phyloP scores from a whole-genome alignment of 2,888 invertebrate genomes.

The Tridacna crocea region DNA sequence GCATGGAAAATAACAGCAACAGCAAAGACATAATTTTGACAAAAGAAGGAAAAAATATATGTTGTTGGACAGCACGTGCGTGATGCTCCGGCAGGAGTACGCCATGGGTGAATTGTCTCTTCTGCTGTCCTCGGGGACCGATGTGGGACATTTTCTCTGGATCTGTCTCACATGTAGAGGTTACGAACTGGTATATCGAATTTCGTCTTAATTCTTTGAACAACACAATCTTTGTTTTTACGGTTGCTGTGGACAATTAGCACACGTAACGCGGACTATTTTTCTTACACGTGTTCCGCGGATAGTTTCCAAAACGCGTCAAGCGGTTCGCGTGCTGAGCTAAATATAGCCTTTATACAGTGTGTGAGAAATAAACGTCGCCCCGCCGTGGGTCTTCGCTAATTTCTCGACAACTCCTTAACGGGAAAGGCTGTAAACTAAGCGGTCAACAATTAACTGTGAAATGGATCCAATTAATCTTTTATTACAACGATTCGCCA shows the following conservation, averaged over 20 bases:
- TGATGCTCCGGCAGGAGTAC: not conserved
- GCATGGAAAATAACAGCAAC: not conserved
- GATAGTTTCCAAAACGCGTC: constrained; percentile 35
- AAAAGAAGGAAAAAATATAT: too few species aligned
- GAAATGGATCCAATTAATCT: constrained; percentile 57
- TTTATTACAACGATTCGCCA: constrained; percentile 46
- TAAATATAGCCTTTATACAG: constrained; percentile 50
- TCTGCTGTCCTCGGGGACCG: not conserved
- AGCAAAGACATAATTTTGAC: not conserved
- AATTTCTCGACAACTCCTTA: constrained; percentile 34
- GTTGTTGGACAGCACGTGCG: not conserved
- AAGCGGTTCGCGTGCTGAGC: constrained; percentile 52
- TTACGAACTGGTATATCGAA: not conserved
- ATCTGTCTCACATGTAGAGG: not conserved
- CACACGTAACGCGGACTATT: constrained; percentile 36
- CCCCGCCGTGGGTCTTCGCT: constrained; percentile 31
- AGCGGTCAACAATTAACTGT: constrained; percentile 50
- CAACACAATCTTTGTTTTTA: constrained; percentile 18
- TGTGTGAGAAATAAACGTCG: constrained; percentile 49
- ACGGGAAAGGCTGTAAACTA: constrained; percentile 31
- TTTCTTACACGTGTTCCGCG: constrained; percentile 53
- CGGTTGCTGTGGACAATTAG: constrained; percentile 31
- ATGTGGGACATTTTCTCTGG: not conserved
- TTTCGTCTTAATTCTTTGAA: constrained; percentile 5
- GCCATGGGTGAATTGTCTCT: not conserved